Evolutionary conservation across 2,113 vertebrate species (phyloP).

Genomic region (Amphilophus citrinellus): DNA sequence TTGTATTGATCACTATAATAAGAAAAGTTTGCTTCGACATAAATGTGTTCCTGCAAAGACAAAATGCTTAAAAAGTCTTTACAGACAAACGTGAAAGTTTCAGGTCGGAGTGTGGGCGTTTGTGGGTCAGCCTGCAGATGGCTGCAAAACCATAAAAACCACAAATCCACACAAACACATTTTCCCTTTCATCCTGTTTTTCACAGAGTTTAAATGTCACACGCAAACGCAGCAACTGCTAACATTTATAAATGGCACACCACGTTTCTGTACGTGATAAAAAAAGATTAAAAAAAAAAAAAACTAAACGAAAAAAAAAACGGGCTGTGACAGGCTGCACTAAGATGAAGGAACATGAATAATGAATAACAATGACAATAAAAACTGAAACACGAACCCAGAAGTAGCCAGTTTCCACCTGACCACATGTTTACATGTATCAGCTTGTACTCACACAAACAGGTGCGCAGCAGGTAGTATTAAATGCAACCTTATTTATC

Average conservation of each 20-base stretch:
- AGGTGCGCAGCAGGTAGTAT: too few relatives aligned
- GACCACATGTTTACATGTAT: too few relatives aligned
- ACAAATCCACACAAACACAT: not conserved
- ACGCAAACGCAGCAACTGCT: not conserved
- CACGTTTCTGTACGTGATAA: not conserved
- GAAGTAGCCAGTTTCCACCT: not conserved
- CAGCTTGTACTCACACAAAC: too few relatives aligned
- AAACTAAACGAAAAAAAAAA: too few relatives aligned
- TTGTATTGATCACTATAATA: not conserved
- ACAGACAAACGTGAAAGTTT: not conserved
- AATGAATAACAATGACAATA: not conserved
- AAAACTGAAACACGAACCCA: not conserved
- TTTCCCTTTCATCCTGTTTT: constrained; percentile 23
- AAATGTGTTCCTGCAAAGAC: not conserved
- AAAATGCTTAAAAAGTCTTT: not conserved
- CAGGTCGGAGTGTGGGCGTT: not conserved
- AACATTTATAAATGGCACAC: not conserved
- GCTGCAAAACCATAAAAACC: not conserved
- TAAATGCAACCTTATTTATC: too few relatives aligned
- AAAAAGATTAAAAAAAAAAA: too few relatives aligned
- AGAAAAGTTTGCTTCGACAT: not conserved
- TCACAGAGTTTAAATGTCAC: not conserved
- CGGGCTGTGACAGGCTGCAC: not conserved
- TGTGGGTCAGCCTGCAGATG: not conserved
- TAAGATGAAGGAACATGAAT: not conserved